Base-by-base conservation (phyloP, 2,797 vertebrate species). In the Champsocephalus esox region DNA sequence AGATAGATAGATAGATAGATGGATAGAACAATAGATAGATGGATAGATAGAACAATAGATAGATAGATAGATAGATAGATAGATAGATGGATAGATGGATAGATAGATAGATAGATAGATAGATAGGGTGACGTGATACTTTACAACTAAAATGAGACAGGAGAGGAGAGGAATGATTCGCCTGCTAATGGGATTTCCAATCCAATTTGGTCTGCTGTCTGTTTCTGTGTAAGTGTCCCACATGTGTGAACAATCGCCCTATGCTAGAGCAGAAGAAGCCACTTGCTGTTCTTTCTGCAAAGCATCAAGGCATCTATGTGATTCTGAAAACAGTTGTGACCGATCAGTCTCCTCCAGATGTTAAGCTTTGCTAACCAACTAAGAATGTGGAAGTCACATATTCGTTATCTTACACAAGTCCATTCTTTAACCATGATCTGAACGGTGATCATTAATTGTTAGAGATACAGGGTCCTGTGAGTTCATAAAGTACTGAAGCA, bases 101-200 rank as follows among this genome's bases (percentile, higher is more conserved):
- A 1, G 5, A 34, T 34, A 7, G 5, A 34, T 34, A 0, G 32
- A 34, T 34, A 34, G 32, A 34, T 34, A 7, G 32, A 34, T 34
- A 7, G 34, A 34, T 34, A 19, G 14, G 21, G 5, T 28, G 43
- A 34, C 7, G n/a, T 46, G 34, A 34, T 19, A 34, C 50, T 32
- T 66, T 60, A 75, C 61, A 68, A 56, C 17, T 51, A 63, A 59
- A 82, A 56, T 2, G 12, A 75, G 49, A 70, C 58, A 49, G 56
- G 34, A 50, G 55, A 69, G 50, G 12, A 87, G 57, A 73, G 55
- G 49, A 73, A 71, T 75, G 59, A 81, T 61, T 84, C 0, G 9
- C 60, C 44, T 51, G 51, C 70, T 86, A 81, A 83, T 86, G 49
- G 52, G 75, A 80, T 75, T 81, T 85, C 78, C 73, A 80, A 80